These are phyloP conservation scores for Cybosia mesomella DNA, from an alignment of 2,888 invertebrate species.

Conservation along the genomic window DNA sequence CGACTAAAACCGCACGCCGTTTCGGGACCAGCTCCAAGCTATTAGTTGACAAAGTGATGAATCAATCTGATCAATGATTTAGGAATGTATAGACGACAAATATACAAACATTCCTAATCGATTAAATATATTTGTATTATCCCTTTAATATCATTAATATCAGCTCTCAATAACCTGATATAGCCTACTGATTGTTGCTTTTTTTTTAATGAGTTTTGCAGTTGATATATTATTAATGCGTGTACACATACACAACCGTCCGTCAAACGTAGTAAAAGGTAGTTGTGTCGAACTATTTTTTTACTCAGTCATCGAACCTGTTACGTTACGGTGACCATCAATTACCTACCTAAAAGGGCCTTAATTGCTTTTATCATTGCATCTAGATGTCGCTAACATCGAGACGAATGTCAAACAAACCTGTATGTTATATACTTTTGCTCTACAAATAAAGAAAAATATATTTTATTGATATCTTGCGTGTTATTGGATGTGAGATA, in stretches of 20 bases:
- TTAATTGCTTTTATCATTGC: slow-evolving; percentile 76
- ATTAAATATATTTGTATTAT: no score
- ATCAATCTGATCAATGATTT: no score
- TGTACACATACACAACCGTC: slow-evolving; percentile 25
- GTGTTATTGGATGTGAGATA: background rate
- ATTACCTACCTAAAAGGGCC: slow-evolving; percentile 66
- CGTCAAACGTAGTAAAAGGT: slow-evolving; percentile 56
- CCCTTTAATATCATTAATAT: no score
- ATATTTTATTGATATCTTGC: slow-evolving; percentile 18
- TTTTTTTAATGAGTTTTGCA: no score
- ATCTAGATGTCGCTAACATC: slow-evolving; percentile 58
- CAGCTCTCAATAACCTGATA: no score
- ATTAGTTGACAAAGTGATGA: no score
- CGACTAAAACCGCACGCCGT: no score
- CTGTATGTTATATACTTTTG: slow-evolving; percentile 37
- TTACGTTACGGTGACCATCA: slow-evolving; percentile 61
- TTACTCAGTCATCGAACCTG: slow-evolving; percentile 54
- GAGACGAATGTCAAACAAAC: slow-evolving; percentile 62
- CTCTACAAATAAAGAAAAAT: slow-evolving; percentile 24
- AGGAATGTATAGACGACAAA: no score
- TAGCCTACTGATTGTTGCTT: no score
- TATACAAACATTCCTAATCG: no score
- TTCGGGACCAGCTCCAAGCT: no score
- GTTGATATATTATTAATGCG: background rate
- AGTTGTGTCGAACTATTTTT: slow-evolving; percentile 41